Evolutionary conservation across 2,888 invertebrate species (phyloP).

Genomic region (Melieria picta): DNA sequence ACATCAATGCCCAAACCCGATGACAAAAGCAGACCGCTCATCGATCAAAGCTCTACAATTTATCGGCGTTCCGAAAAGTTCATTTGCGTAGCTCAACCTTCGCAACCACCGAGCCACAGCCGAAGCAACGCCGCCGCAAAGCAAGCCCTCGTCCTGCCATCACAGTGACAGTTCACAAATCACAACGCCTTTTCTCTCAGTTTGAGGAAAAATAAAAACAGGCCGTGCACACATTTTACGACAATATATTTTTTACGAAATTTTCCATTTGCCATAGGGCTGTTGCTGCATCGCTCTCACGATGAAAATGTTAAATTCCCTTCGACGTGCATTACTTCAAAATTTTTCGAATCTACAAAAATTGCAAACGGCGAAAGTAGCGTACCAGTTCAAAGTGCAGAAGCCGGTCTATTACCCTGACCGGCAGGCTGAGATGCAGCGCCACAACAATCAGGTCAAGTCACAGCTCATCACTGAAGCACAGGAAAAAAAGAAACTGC

Average conservation of each 20-base stretch:
- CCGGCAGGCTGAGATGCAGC: constrained; percentile 51
- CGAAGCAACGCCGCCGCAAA: neutral
- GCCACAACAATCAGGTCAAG: constrained; percentile 44
- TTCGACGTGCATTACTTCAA: constrained; percentile 42
- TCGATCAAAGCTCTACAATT: too few species aligned
- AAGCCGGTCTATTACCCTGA: constrained; percentile 56
- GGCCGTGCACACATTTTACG: neutral
- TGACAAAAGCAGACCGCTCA: too few species aligned
- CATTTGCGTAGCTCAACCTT: too few species aligned
- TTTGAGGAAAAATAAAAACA: neutral
- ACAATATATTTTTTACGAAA: constrained; percentile 31
- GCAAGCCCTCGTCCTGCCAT: neutral
- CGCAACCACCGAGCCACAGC: too few species aligned
- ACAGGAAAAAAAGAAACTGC: constrained; percentile 44
- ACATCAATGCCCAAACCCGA: too few species aligned
- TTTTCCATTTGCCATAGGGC: constrained; percentile 13
- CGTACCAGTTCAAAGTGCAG: constrained; percentile 54
- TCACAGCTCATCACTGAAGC: constrained; percentile 41
- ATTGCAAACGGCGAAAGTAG: constrained; percentile 38
- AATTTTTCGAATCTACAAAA: constrained; percentile 41
- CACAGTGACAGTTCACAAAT: constrained; percentile 15
- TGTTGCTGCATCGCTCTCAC: constrained; percentile 6
- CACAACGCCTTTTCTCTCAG: neutral
- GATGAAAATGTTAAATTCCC: constrained; percentile 46
- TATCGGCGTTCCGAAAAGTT: too few species aligned